Evolutionary conservation across 1,140 invertebrate genomes (phyloP).

Genomic region (Macrotrachela quadricornifera): DNA sequence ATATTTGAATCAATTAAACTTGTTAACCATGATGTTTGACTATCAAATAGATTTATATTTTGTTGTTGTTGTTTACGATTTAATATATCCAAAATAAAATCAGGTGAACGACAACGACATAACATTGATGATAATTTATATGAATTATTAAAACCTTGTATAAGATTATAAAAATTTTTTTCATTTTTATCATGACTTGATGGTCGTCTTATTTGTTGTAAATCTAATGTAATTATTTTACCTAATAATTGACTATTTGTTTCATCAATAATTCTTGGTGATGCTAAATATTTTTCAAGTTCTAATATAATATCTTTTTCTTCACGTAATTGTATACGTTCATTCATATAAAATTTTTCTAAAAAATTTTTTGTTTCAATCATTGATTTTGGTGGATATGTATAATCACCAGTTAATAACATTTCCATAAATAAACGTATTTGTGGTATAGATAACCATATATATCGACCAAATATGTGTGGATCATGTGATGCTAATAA

Average conservation of each 20-base stretch:
- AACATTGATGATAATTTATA: constrained; percentile 67
- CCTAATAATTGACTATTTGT: constrained; percentile 60
- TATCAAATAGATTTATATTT: background rate
- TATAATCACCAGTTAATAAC: constrained; percentile 76
- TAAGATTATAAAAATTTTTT: constrained; percentile 44
- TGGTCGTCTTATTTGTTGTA: constrained; percentile 40
- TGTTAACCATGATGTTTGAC: constrained; percentile 51
- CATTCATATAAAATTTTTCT: constrained; percentile 40
- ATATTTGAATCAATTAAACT: constrained; percentile 68
- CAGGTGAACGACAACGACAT: constrained; percentile 65
- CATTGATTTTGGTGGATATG: constrained; percentile 47
- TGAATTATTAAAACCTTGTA: constrained; percentile 52
- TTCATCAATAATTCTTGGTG: constrained; percentile 64
- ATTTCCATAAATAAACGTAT: constrained; percentile 76
- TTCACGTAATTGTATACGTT: constrained; percentile 37
- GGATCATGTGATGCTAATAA: constrained; percentile 58
- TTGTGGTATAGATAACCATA: constrained; percentile 76
- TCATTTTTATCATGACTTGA: constrained; percentile 51
- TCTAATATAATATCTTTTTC: constrained; percentile 65
- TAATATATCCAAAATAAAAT: constrained; percentile 76
- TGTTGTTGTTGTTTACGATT: constrained; percentile 40
- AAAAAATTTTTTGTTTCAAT: constrained; percentile 36
- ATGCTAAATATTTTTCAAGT: constrained; percentile 75
- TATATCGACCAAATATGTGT: constrained; percentile 53
- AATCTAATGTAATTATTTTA: constrained; percentile 59